phyloP scores from a whole-genome alignment of 2,797 vertebrate genomes.

The Anguilla megastoma region DNA sequence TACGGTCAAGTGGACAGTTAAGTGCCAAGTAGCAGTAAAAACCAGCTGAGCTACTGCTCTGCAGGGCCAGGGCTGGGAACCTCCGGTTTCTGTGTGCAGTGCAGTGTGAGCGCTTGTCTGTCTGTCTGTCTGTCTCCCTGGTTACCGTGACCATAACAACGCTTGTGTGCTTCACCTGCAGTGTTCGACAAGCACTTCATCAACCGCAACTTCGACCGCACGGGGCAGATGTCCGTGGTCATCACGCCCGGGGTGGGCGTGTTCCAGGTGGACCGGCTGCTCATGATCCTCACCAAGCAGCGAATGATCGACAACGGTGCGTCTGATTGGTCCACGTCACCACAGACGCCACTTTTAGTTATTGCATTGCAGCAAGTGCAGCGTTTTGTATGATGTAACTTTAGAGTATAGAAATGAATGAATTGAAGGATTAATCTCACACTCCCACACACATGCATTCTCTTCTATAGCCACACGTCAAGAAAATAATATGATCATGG shows the following conservation, averaged over 20 bases:
- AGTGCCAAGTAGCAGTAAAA: no score
- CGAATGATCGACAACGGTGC: constrained; percentile 98
- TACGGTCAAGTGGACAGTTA: no score
- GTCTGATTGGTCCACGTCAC: background rate
- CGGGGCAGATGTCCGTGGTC: constrained; percentile 97
- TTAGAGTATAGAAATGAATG: background rate
- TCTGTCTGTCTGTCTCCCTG: no score
- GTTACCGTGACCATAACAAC: background rate
- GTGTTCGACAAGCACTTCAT: constrained; percentile 99
- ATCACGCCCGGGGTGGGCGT: constrained; percentile 95
- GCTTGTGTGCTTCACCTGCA: constrained; percentile 49
- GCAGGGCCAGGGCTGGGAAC: no score
- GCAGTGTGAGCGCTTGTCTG: background rate
- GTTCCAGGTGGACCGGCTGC: constrained; percentile 94
- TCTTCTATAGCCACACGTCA: background rate
- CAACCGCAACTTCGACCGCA: constrained; percentile 97
- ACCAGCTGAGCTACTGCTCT: no score
- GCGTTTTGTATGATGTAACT: background rate
- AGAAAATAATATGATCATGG: background rate
- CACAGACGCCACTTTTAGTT: background rate
- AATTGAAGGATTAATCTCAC: background rate
- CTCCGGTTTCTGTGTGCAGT: no score
- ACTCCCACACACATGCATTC: background rate
- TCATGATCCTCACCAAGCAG: constrained; percentile 98
- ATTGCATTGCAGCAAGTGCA: background rate